Conservation (phyloP, 2,113 vertebrate species). For the Limnothrissa miodon region DNA sequence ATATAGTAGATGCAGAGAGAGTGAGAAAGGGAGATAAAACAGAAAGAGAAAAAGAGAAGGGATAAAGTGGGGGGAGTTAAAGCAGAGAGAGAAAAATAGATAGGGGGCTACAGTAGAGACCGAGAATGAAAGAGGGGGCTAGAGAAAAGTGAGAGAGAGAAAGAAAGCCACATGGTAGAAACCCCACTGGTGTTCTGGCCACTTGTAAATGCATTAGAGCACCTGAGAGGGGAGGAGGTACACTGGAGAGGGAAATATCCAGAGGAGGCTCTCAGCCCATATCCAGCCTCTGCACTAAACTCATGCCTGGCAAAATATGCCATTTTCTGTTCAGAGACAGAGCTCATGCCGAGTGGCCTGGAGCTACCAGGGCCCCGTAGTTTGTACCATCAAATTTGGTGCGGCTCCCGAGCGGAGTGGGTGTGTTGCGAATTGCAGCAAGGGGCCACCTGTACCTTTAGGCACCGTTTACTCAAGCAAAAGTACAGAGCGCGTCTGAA, state of each 20-base stretch:
- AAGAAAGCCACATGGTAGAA: background rate
- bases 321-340: background rate
- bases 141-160: slow-evolving; percentile 32
- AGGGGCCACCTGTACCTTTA: no score
- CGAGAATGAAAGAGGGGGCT: background rate
- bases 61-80: background rate
- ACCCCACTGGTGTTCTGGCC: slow-evolving; percentile 50
- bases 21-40: slow-evolving; percentile 28
- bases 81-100: background rate
- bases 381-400: background rate
- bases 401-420: background rate
- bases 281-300: background rate
- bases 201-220: slow-evolving; percentile 61
- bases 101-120: background rate
- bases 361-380: background rate
- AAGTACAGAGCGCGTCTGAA: background rate
- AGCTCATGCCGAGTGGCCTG: background rate
- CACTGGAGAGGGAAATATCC: background rate
- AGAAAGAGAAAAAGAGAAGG: background rate
- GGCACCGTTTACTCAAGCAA: background rate
- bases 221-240: slow-evolving; percentile 32
- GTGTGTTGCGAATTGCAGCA: background rate
- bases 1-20: background rate
- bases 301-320: background rate
- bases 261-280: background rate